Evolutionary conservation across 2,797 vertebrate species (phyloP).

Genomic region (Cossypha polioptera): DNA sequence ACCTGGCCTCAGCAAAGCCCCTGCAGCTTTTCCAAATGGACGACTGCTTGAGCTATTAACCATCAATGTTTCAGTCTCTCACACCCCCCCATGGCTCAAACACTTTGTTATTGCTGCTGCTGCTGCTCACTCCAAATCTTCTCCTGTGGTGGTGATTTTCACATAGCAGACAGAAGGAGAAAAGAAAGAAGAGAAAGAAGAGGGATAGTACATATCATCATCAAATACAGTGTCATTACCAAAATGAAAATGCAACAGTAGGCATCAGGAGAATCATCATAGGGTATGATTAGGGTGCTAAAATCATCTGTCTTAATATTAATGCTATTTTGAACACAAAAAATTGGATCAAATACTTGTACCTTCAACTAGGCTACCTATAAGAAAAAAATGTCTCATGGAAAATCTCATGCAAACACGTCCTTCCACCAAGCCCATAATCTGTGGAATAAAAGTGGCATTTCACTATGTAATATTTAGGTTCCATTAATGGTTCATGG

Average conservation of each 20-base stretch:
- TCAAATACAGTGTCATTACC: background rate
- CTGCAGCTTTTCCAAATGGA: background rate
- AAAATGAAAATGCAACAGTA: background rate
- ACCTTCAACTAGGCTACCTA: background rate
- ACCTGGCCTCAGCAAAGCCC: background rate
- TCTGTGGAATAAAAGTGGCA: background rate
- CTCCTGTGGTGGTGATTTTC: background rate
- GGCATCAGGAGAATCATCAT: background rate
- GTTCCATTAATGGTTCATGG: background rate
- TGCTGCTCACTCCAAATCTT: background rate
- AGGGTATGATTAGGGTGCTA: background rate
- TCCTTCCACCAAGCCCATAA: background rate
- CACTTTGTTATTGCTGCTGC: background rate
- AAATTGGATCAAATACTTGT: background rate
- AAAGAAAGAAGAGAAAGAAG: background rate
- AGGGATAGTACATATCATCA: background rate
- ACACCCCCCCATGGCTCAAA: background rate
- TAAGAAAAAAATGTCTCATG: background rate
- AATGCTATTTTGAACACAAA: background rate
- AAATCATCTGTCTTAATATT: background rate
- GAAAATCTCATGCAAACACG: background rate
- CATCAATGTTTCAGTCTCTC: background rate
- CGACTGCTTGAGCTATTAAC: fast-evolving
- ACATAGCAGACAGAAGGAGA: no score
- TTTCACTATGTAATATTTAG: background rate